Evolutionary conservation across 2,797 vertebrate genomes (phyloP).

Genomic region (Numenius phaeopus): DNA sequence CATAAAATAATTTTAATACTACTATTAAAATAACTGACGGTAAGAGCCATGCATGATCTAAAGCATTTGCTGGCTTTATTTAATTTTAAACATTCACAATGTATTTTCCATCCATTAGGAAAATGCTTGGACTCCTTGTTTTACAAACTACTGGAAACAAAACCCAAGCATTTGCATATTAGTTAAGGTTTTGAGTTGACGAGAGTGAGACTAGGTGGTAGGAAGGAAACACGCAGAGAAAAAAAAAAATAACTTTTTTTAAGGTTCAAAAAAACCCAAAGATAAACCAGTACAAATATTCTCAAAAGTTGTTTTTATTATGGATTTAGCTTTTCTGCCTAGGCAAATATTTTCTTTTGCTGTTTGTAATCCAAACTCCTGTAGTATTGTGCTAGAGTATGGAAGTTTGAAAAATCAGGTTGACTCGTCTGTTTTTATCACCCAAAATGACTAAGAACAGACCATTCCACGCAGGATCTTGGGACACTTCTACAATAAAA

Average conservation of each 20-base stretch:
- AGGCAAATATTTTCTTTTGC: background rate
- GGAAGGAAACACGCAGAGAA: background rate
- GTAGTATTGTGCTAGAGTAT: background rate
- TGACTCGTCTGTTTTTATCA: background rate
- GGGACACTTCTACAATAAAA: slow-evolving; percentile 6
- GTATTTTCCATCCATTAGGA: background rate
- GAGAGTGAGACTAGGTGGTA: background rate
- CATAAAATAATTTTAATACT: slow-evolving; percentile 10
- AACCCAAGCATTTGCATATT: background rate
- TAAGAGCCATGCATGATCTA: background rate
- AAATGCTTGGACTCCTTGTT: background rate
- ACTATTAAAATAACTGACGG: background rate
- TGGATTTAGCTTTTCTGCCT: background rate
- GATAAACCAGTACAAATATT: background rate
- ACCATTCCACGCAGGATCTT: background rate
- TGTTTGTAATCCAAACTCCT: background rate
- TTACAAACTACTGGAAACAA: background rate
- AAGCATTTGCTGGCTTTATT: background rate
- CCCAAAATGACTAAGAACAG: background rate
- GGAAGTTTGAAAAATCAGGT: background rate
- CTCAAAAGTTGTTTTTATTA: slow-evolving; percentile 29
- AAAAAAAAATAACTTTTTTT: background rate
- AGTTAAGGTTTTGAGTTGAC: background rate
- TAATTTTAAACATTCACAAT: background rate
- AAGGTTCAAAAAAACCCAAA: background rate